A percentile compares a stretch with the other conserved stretches of the same genome.
Conservation (phyloP, 2,797 vertebrate species). For the Buphagus erythrorhynchus region DNA sequence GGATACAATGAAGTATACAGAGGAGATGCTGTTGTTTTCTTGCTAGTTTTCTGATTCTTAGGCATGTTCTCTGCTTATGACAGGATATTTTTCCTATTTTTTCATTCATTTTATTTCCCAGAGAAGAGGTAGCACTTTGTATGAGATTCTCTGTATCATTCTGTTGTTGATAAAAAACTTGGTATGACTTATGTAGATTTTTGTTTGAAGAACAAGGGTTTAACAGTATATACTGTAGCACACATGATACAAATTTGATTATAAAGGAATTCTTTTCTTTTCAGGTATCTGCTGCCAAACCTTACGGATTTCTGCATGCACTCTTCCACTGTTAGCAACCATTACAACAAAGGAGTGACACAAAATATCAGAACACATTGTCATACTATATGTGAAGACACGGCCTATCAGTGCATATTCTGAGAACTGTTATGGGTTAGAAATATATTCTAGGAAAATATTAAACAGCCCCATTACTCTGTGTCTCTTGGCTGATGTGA, state of each 20-base stretch:
- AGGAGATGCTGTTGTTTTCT: not conserved
- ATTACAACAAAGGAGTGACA: not conserved
- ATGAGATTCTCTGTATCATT: not conserved
- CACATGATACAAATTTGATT: not conserved
- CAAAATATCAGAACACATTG: not conserved
- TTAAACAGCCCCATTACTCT: not conserved
- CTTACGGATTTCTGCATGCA: not conserved
- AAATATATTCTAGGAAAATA: not conserved
- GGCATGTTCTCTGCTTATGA: not conserved
- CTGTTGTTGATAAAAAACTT: not conserved
- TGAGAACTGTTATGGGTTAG: not conserved
- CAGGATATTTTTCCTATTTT: not conserved
- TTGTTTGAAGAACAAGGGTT: not conserved
- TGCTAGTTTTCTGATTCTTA: not conserved
- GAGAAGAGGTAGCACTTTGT: not conserved
- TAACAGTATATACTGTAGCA: not conserved
- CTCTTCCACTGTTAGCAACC: not conserved
- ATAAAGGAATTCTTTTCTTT: not conserved
- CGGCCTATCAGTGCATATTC: not conserved
- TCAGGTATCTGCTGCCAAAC: not conserved
- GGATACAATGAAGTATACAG: not conserved
- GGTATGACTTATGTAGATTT: not conserved
- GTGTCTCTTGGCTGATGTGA: not conserved
- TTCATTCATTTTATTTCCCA: not conserved
- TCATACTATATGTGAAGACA: not conserved